Conservation (phyloP, 1,140 invertebrate genomes). For the Platyscapa corneri region DNA sequence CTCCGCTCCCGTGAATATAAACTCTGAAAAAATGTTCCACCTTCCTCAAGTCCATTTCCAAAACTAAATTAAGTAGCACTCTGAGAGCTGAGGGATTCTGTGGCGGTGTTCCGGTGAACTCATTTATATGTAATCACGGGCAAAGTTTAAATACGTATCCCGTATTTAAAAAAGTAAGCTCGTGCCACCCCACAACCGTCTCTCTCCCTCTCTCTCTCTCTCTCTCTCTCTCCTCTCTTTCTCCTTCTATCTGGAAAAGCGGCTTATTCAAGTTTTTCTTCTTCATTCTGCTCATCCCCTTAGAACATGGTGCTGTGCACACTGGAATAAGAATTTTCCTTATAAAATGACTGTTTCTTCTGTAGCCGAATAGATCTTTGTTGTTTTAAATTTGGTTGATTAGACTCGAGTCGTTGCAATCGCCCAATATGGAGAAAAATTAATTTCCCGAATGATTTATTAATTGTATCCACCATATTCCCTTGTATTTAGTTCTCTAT, state of each 20-base stretch:
- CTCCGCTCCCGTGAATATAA: slow-evolving; percentile 12
- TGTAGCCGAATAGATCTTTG: background rate
- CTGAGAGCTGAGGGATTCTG: background rate
- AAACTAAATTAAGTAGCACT: slow-evolving; percentile 49
- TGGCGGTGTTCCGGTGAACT: slow-evolving; percentile 24
- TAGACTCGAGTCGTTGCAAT: background rate
- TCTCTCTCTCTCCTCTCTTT: background rate
- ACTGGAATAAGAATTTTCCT: slow-evolving; percentile 39
- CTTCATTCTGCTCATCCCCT: slow-evolving; percentile 20
- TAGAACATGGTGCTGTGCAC: background rate
- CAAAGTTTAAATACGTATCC: slow-evolving; percentile 51
- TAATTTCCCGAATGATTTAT: background rate
- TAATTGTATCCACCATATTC: too few species aligned
- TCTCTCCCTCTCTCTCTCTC: background rate
- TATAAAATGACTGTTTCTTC: slow-evolving; percentile 18
- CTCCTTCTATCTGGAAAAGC: slow-evolving; percentile 9
- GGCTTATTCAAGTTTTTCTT: slow-evolving; percentile 33
- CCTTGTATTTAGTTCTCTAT: too few species aligned
- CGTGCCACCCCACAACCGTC: background rate
- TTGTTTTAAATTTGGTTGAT: background rate
- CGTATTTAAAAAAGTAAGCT: slow-evolving; percentile 53
- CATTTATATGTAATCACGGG: slow-evolving; percentile 54
- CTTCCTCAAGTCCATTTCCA: slow-evolving; percentile 36
- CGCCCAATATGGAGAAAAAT: background rate
- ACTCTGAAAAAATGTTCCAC: slow-evolving; percentile 36